phyloP scores from a whole-genome alignment of 1,140 invertebrate genomes.

The Papilio polyxenes region DNA sequence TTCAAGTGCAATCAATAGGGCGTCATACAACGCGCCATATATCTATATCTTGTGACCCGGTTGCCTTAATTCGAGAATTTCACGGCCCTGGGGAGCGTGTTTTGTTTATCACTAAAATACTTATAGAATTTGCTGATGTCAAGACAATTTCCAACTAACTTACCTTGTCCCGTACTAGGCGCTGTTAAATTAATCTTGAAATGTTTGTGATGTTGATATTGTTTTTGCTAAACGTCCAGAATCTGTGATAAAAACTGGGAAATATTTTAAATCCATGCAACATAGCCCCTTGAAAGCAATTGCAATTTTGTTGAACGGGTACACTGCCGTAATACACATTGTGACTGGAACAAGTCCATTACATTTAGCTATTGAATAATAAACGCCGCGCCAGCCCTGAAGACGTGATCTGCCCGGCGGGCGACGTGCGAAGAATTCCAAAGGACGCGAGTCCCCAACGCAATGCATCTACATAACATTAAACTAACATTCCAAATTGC shows the following conservation, averaged over 20 bases:
- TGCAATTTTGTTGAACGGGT: slow-evolving; percentile 16
- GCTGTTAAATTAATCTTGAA: too few species aligned
- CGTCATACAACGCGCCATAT: slow-evolving; percentile 11
- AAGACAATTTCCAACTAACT: too few species aligned
- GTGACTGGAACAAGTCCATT: slow-evolving; percentile 64
- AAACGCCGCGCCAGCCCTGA: slow-evolving; percentile 60
- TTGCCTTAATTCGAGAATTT: slow-evolving; percentile 28
- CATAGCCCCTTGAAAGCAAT: slow-evolving; percentile 9
- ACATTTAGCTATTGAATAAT: slow-evolving; percentile 73
- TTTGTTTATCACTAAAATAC: not conserved
- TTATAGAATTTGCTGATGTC: too few species aligned
- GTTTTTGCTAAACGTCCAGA: not conserved
- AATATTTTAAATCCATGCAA: slow-evolving; percentile 8
- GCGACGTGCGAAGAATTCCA: slow-evolving; percentile 59
- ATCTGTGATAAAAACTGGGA: not conserved
- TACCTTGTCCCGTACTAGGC: too few species aligned
- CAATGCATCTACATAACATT: slow-evolving; percentile 53
- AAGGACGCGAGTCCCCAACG: slow-evolving; percentile 44
- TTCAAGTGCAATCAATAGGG: slow-evolving; percentile 35
- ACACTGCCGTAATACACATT: slow-evolving; percentile 50
- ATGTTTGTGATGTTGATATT: too few species aligned
- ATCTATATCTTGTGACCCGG: slow-evolving; percentile 31
- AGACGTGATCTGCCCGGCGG: slow-evolving; percentile 63
- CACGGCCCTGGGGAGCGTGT: not conserved
- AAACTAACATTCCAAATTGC: slow-evolving; percentile 57